Evolutionary conservation across 2,797 vertebrate species (phyloP).

Genomic region (Dryobates pubescens): DNA sequence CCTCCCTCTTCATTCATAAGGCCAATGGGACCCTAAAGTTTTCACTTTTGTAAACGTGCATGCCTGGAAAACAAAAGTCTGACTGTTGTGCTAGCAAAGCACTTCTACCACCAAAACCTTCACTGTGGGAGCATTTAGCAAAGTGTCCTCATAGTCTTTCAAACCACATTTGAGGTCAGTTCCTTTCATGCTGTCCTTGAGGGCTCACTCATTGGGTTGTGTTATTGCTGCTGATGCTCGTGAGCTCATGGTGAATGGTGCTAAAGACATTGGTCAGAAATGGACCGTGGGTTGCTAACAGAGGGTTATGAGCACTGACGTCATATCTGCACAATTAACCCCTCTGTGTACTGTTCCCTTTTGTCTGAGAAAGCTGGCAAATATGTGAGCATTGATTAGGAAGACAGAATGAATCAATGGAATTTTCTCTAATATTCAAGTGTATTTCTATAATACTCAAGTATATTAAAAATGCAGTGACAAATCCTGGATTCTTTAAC

Average conservation of each 20-base stretch:
- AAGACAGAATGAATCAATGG: background rate
- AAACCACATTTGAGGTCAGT: background rate
- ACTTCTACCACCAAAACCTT: background rate
- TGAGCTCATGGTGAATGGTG: background rate
- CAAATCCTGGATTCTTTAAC: background rate
- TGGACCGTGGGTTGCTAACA: background rate
- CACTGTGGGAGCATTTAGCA: background rate
- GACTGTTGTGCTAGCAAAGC: background rate
- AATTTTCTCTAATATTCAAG: conserved; percentile 6
- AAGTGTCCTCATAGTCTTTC: background rate
- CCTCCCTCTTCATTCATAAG: background rate
- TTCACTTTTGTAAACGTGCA: background rate
- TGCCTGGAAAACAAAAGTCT: background rate
- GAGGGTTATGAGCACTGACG: background rate
- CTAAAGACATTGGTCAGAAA: background rate
- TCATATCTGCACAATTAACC: background rate
- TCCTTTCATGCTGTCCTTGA: accelerated
- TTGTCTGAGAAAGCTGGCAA: background rate
- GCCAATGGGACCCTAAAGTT: background rate
- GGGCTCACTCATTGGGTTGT: background rate
- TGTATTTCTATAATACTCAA: background rate
- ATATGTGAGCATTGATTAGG: background rate
- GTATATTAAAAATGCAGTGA: background rate
- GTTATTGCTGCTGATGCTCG: background rate
- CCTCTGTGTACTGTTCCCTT: background rate